Evolutionary conservation across 2,113 vertebrate species (phyloP).

Genomic region (Hydropotes inermis): DNA sequence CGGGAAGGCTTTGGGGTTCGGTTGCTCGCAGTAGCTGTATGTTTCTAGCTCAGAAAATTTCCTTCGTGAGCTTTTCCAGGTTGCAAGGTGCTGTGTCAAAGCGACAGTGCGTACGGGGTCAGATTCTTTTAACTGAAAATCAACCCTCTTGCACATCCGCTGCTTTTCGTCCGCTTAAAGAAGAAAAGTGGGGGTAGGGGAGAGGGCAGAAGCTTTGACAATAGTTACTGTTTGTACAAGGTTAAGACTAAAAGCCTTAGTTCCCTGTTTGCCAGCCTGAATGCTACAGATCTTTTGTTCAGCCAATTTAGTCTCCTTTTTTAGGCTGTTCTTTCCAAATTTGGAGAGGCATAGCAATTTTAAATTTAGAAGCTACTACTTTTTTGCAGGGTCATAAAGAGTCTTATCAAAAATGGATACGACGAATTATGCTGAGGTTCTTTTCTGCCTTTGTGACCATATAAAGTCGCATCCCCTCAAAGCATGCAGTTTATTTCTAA

Average conservation of each 20-base stretch:
- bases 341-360: background rate
- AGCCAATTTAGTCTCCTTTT: background rate
- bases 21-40: accelerated
- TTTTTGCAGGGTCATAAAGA: background rate
- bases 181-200: background rate
- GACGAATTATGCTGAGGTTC: background rate
- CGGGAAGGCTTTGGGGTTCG: no score
- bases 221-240: background rate
- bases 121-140: background rate
- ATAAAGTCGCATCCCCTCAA: background rate
- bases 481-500: background rate
- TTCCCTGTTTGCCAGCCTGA: background rate
- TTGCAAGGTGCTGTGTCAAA: background rate
- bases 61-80: background rate
- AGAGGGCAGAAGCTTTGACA: background rate
- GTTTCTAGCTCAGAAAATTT: background rate
- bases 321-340: background rate
- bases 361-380: background rate
- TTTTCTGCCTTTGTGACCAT: background rate
- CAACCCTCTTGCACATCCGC: no score
- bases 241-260: background rate
- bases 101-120: background rate
- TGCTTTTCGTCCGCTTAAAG: background rate
- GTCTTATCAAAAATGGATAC: background rate
- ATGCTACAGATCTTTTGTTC: background rate